Conservation (phyloP, 2,113 vertebrate genomes). For the human region DNA sequence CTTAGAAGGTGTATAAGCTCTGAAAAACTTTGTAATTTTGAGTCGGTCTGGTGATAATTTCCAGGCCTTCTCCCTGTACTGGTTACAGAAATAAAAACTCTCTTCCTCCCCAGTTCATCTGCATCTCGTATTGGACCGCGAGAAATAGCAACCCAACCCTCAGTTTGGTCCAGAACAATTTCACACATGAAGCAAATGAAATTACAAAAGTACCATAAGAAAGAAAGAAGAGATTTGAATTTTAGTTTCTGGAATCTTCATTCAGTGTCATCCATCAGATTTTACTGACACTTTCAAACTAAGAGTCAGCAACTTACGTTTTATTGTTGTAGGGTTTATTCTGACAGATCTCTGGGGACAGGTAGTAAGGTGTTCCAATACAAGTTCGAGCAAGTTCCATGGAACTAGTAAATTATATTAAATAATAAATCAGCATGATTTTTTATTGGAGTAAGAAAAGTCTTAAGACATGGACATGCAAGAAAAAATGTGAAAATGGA, state of each 20-base stretch:
- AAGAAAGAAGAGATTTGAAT: background rate
- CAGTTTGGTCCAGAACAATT: too few species aligned
- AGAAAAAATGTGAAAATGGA: background rate
- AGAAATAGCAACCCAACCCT: too few species aligned
- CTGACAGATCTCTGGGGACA: conserved; percentile 97
- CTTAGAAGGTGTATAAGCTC: too few species aligned
- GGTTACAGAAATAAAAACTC: too few species aligned
- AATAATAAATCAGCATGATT: conserved; percentile 53
- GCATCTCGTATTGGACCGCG: too few species aligned
- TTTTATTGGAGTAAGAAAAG: background rate
- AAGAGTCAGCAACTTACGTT: conserved; percentile 85
- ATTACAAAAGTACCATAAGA: background rate
- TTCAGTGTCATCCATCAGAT: background rate
- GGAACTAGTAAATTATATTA: conserved; percentile 84
- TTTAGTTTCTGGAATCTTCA: background rate
- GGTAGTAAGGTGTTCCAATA: conserved; percentile 94
- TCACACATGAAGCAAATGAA: background rate
- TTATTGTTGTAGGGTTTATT: conserved; percentile 96
- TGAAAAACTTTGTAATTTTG: too few species aligned
- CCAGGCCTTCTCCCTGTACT: too few species aligned
- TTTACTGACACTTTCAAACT: background rate
- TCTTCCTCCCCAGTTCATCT: too few species aligned
- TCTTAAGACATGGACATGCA: background rate
- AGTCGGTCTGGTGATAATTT: too few species aligned
- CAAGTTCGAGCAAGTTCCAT: conserved; percentile 92